These are phyloP conservation scores for Syrista parreyssii DNA, from an alignment of 2,888 invertebrate species.

Conservation along the genomic window DNA sequence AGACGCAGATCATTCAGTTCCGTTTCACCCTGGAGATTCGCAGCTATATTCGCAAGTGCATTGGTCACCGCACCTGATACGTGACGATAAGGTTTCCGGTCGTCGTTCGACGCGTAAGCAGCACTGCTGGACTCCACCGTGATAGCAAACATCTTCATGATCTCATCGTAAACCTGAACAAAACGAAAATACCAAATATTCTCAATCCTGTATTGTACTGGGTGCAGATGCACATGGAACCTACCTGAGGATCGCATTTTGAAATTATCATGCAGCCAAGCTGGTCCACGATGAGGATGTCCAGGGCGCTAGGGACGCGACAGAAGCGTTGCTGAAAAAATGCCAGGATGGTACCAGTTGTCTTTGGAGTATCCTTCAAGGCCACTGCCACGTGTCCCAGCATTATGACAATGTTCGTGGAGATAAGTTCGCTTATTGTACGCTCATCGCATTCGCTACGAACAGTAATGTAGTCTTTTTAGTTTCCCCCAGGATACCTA, in stretches of 20 bases:
- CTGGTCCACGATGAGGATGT: slow-evolving; percentile 96
- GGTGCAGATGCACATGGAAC: neutral
- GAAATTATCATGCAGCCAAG: slow-evolving; percentile 98
- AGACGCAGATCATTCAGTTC: slow-evolving; percentile 88
- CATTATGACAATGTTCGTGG: slow-evolving; percentile 97
- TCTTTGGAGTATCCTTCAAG: slow-evolving; percentile 91
- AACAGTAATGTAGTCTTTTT: neutral
- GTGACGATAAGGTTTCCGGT: slow-evolving; percentile 73
- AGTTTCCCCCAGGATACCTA: neutral
- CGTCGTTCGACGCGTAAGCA: slow-evolving; percentile 72
- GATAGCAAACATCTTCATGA: slow-evolving; percentile 98
- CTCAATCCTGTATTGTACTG: neutral
- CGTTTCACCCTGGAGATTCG: slow-evolving; percentile 88
- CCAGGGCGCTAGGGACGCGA: slow-evolving; percentile 90
- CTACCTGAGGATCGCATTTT: slow-evolving; percentile 81
- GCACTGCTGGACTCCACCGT: slow-evolving; percentile 91
- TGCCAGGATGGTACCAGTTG: slow-evolving; percentile 93
- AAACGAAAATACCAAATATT: slow-evolving; percentile 4
- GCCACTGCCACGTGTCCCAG: slow-evolving; percentile 97
- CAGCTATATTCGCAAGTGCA: slow-evolving; percentile 95
- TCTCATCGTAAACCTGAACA: slow-evolving; percentile 83
- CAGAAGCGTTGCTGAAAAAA: slow-evolving; percentile 97
- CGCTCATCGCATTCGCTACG: slow-evolving; percentile 47
- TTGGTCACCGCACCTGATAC: slow-evolving; percentile 96
- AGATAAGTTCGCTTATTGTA: slow-evolving; percentile 82